These are phyloP conservation scores for Magallana gigas DNA, from an alignment of 1,140 invertebrate genomes.

Conservation along the genomic window DNA sequence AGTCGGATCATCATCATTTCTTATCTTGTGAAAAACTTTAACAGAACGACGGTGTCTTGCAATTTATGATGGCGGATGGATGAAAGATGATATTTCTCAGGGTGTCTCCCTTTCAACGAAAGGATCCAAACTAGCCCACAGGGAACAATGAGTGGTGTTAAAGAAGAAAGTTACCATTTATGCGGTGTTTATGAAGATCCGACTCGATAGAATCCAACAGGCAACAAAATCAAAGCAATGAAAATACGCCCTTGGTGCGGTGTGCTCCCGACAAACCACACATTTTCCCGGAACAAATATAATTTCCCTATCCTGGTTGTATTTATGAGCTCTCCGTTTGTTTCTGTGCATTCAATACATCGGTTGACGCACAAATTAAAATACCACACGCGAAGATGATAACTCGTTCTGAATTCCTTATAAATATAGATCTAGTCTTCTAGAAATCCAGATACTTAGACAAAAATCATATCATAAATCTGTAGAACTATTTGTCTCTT, in stretches of 20 bases:
- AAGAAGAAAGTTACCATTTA: constrained; percentile 54
- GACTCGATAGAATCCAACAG: constrained; percentile 48
- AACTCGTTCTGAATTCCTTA: no score
- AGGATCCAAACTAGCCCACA: constrained; percentile 35
- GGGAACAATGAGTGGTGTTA: constrained; percentile 49
- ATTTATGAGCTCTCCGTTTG: constrained; percentile 39
- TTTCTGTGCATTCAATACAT: constrained; percentile 10
- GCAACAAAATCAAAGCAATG: constrained; percentile 44
- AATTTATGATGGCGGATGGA: constrained; percentile 54
- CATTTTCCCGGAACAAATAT: constrained; percentile 45
- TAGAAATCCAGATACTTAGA: no score
- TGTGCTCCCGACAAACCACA: constrained; percentile 41
- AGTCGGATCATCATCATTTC: no score
- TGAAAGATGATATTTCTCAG: constrained; percentile 52
- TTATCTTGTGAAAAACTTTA: no score
- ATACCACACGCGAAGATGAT: no score
- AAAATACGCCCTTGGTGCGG: neutral
- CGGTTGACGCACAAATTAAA: neutral
- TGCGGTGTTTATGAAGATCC: no score
- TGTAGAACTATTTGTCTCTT: no score
- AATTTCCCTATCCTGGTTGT: constrained; percentile 44
- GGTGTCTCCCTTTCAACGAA: constrained; percentile 49
- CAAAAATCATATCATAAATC: no score
- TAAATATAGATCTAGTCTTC: no score
- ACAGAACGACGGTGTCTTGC: no score